Evolutionary conservation across 2,888 invertebrate species (phyloP), one percentile per base, ranked within the genome.

Genomic region (Caenorhabditis parvicauda): DNA sequence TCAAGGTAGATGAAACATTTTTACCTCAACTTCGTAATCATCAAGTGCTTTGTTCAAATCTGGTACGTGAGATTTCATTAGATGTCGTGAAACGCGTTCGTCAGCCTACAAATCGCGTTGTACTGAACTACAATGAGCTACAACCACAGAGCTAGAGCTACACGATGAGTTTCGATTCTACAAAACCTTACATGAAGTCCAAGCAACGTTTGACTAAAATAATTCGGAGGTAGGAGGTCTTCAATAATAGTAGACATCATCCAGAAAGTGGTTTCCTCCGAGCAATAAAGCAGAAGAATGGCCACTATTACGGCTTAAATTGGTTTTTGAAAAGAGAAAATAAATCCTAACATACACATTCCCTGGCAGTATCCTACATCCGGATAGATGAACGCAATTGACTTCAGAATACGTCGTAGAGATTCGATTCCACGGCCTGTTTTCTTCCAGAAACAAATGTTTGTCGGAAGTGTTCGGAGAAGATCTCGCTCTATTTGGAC

Each of bases 211-310:
- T 91, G 90, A 56, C 92, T 92, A 83, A 94, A 98, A 84, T 95
- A 98, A 1, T 93, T 93, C 50, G 96, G 92, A 35, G 98, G 96
- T 65, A 98, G 84, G 14, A 96, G 86, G 83, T 98, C 95, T 86
- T 98, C 96, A n/a, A 98, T 92, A 75, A 98, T 91, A 3, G 94
- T 90, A 73, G 92, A 90, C 91, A 96, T 92, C 84, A 95, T 89
- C 98, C 98, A 98, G 85, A 98, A 98, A 38, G 92, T 89, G 84
- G 94, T 93, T 84, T 98, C 96, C 85, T 98, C 98, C 83, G 96
- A 95, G 86, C 96, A 87, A 59, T 98, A 87, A 6, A 99, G 85
- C 59, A 98, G 84, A 46, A 98, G 84, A 37, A 91, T 91, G 17
- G 94, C 93, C 27, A 90, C 93, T 82, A 98, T 94, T 81, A 76